Conservation (phyloP, 1,140 invertebrate genomes). For the Drosophila teissieri region DNA sequence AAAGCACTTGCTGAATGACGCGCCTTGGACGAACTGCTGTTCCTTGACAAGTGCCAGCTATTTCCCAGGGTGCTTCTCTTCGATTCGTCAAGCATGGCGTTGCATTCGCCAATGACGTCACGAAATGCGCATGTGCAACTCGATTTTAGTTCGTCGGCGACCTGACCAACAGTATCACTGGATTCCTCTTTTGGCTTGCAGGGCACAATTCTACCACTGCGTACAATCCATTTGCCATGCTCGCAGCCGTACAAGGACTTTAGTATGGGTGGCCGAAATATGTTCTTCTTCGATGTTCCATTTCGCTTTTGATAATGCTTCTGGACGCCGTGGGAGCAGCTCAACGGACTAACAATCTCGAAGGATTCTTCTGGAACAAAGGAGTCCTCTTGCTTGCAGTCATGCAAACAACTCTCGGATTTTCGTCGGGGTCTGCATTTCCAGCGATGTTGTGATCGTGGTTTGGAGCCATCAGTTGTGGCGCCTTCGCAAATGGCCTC, state of each 20-base stretch:
- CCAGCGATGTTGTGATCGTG: slow-evolving; percentile 44
- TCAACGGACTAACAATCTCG: slow-evolving; percentile 41
- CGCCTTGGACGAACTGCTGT: slow-evolving; percentile 51
- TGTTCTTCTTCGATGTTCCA: slow-evolving; percentile 23
- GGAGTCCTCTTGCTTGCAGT: slow-evolving; percentile 41
- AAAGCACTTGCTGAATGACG: not conserved
- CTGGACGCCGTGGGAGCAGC: slow-evolving; percentile 49
- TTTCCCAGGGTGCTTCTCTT: slow-evolving; percentile 28
- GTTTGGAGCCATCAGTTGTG: slow-evolving; percentile 8
- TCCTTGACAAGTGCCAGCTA: slow-evolving; percentile 31
- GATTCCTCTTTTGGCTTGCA: slow-evolving; percentile 28
- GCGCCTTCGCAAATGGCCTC: slow-evolving; percentile 1
- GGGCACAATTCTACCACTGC: slow-evolving; percentile 20
- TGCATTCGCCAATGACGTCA: slow-evolving; percentile 69
- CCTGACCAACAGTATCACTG: slow-evolving; percentile 24
- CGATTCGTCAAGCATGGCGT: slow-evolving; percentile 56
- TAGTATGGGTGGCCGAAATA: slow-evolving; percentile 66
- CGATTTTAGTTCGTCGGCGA: slow-evolving; percentile 17
- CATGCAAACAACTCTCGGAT: slow-evolving; percentile 67
- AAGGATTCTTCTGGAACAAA: slow-evolving; percentile 21
- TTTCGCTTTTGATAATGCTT: slow-evolving; percentile 49
- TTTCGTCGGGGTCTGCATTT: slow-evolving; percentile 57
- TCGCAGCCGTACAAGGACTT: slow-evolving; percentile 46
- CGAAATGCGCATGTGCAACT: slow-evolving; percentile 55
- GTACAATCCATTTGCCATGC: slow-evolving; percentile 45